phyloP scores from a whole-genome alignment of 1,140 invertebrate genomes.

The Lasaia peninsularis region DNA sequence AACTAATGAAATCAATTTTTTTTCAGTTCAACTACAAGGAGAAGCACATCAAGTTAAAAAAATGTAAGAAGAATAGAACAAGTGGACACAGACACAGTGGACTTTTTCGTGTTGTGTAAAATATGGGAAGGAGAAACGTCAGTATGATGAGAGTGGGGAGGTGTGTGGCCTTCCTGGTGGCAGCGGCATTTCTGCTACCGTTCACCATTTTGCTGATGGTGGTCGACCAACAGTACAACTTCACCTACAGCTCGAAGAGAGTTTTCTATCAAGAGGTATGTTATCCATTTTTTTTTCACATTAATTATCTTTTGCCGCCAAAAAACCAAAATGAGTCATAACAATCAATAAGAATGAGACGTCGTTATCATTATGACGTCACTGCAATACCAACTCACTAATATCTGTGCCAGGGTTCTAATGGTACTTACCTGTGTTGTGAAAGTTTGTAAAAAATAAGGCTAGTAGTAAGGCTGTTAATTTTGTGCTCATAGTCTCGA shows the following conservation, averaged over 20 bases:
- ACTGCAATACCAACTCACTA: too few relatives aligned
- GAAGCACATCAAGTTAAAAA: neutral
- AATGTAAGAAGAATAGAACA: conserved; percentile 11
- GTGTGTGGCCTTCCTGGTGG: conserved; percentile 65
- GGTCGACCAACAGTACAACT: conserved; percentile 67
- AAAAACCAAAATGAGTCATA: too few relatives aligned
- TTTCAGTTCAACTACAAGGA: neutral
- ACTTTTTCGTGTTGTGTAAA: conserved; percentile 21
- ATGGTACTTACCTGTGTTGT: too few relatives aligned
- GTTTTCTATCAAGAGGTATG: conserved; percentile 72
- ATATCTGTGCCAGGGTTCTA: too few relatives aligned
- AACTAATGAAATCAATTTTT: neutral
- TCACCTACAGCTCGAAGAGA: conserved; percentile 63
- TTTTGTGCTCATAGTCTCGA: too few relatives aligned
- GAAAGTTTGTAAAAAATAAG: too few relatives aligned
- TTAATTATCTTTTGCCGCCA: neutral
- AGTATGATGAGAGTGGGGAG: conserved; percentile 60
- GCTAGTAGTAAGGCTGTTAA: too few relatives aligned
- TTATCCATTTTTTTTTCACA: neutral
- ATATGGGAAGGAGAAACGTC: conserved; percentile 51
- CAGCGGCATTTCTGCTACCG: conserved; percentile 60
- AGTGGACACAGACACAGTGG: conserved; percentile 4
- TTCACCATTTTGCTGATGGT: conserved; percentile 70
- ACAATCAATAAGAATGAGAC: too few relatives aligned
- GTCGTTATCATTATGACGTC: too few relatives aligned